A percentile compares a stretch with the other conserved stretches of the same genome.
phyloP scores from a whole-genome alignment of 2,888 invertebrate genomes.

The Volucella zonaria region DNA sequence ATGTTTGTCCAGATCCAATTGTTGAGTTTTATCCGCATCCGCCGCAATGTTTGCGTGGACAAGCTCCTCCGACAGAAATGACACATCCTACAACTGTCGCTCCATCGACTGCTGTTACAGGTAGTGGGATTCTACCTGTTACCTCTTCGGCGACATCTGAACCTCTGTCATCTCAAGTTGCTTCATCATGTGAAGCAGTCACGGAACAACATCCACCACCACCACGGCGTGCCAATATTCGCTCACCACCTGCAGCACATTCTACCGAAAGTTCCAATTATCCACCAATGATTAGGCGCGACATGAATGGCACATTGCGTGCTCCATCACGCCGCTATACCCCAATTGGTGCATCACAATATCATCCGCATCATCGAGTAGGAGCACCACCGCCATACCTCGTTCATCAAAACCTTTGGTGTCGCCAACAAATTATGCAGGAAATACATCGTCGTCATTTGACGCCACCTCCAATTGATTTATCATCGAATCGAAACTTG shows the following conservation, averaged over 20 bases:
- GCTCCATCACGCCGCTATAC: slow-evolving; percentile 56
- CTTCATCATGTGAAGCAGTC: slow-evolving; percentile 44
- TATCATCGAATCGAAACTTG: slow-evolving; percentile 79
- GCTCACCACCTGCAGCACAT: slow-evolving; percentile 79
- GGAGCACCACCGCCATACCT: slow-evolving; percentile 86
- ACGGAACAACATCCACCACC: slow-evolving; percentile 61
- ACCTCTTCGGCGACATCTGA: slow-evolving; percentile 14
- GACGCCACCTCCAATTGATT: slow-evolving; percentile 82
- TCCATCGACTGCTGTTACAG: slow-evolving; percentile 24
- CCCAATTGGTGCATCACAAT: slow-evolving; percentile 68
- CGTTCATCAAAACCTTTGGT: slow-evolving; percentile 89
- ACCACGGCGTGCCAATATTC: slow-evolving; percentile 79
- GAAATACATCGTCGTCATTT: slow-evolving; percentile 85
- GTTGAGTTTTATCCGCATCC: slow-evolving; percentile 37
- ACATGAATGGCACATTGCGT: slow-evolving; percentile 48
- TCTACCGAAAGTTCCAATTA: slow-evolving; percentile 67
- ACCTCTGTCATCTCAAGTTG: slow-evolving; percentile 33
- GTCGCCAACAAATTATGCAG: slow-evolving; percentile 87
- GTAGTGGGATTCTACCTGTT: slow-evolving; percentile 5
- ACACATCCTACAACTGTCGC: slow-evolving; percentile 38
- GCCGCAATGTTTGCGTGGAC: slow-evolving; percentile 50
- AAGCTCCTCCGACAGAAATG: slow-evolving; percentile 36
- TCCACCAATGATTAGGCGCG: slow-evolving; percentile 62
- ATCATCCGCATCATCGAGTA: slow-evolving; percentile 76
- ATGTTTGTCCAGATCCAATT: slow-evolving; percentile 32